Percentiles rank a stretch among this genome's conserved stretches.
These are phyloP conservation scores for Syngnathoides biaculeatus DNA, from an alignment of 2,113 vertebrate species.

Conservation along the genomic window DNA sequence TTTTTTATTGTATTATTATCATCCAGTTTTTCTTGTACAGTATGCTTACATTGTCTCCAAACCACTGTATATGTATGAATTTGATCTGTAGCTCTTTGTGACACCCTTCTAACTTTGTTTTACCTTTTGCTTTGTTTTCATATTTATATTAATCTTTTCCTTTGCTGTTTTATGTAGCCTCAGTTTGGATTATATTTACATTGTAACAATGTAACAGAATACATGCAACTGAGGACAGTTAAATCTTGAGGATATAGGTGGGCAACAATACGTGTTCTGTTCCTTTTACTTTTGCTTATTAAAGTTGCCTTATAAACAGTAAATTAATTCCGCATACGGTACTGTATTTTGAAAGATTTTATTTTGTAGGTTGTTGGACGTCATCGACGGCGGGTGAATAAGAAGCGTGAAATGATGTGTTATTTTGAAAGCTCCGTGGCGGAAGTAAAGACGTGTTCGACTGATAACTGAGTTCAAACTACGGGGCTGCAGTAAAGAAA, in stretches of 20 bases:
- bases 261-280: constrained; percentile 26
- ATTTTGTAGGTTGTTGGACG: constrained; percentile 34
- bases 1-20: constrained; percentile 13
- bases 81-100: constrained; percentile 19
- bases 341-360: constrained; percentile 14
- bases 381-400: not conserved
- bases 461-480: not conserved
- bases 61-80: constrained; percentile 14
- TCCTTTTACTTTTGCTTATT: constrained; percentile 30
- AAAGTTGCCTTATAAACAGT: constrained; percentile 21
- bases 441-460: not conserved
- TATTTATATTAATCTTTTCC: constrained; percentile 36
- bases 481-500: too few species aligned
- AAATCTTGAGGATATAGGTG: constrained; percentile 32
- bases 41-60: constrained; percentile 15
- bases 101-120: constrained; percentile 18
- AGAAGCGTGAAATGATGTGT: too few species aligned
- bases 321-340: not conserved
- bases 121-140: constrained; percentile 14
- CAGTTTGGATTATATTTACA: constrained; percentile 46
- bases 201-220: constrained; percentile 60
- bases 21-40: constrained; percentile 18
- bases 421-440: too few species aligned
- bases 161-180: constrained; percentile 37
- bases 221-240: constrained; percentile 8